A percentile compares a stretch with the other conserved stretches of the same genome.
Conservation (phyloP, 2,888 invertebrate species). For the Amphipyra berbera region DNA sequence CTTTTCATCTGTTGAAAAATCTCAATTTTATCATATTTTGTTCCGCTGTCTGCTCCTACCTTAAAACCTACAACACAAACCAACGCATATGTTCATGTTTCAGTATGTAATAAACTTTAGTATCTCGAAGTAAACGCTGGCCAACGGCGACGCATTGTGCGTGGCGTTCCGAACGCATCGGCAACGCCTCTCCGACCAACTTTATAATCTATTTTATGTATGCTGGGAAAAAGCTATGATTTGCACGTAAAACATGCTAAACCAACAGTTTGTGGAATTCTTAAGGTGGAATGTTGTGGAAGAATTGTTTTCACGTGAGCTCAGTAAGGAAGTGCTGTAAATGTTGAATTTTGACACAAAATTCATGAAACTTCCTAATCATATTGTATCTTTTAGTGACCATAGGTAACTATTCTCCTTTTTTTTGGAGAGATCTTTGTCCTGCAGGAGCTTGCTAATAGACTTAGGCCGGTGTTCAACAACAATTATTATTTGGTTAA, state of each 20-base stretch:
- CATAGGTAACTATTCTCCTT: too few relatives aligned
- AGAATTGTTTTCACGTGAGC: slow-evolving; percentile 3
- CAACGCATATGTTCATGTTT: slow-evolving; percentile 64
- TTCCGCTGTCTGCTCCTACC: slow-evolving; percentile 4
- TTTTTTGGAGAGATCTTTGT: too few relatives aligned
- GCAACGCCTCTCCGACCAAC: slow-evolving; percentile 60
- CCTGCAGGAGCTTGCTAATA: too few relatives aligned
- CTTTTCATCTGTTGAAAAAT: too few relatives aligned
- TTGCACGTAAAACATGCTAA: slow-evolving; percentile 47
- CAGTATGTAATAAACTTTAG: slow-evolving; percentile 78
- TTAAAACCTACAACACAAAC: slow-evolving; percentile 28
- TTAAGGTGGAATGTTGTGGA: slow-evolving; percentile 23
- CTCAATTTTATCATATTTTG: background rate
- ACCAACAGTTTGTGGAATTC: slow-evolving; percentile 48
- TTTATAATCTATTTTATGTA: slow-evolving; percentile 73
- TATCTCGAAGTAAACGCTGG: slow-evolving; percentile 70
- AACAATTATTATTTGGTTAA: too few relatives aligned
- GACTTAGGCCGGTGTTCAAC: too few relatives aligned
- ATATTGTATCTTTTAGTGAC: too few relatives aligned
- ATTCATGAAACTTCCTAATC: too few relatives aligned
- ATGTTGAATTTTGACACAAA: background rate
- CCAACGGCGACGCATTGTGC: slow-evolving; percentile 73
- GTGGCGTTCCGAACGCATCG: slow-evolving; percentile 60
- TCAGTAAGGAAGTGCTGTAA: slow-evolving; percentile 8
- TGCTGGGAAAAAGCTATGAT: slow-evolving; percentile 47